Conservation (phyloP, 2,888 invertebrate genomes). For the Ormia ochracea region DNA sequence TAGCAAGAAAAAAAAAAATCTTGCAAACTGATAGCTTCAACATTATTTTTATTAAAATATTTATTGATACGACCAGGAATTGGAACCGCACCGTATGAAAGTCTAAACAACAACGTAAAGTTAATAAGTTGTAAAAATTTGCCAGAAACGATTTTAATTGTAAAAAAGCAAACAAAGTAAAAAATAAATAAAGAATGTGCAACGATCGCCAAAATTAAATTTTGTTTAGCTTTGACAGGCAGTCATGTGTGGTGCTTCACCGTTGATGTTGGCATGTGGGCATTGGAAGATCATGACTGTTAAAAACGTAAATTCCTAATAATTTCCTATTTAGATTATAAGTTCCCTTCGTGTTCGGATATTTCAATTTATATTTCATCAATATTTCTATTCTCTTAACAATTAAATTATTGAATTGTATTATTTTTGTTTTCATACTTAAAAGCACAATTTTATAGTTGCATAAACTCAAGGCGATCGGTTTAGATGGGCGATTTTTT, state of each 20-base stretch:
- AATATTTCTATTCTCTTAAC: slow-evolving; percentile 36
- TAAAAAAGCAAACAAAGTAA: slow-evolving; percentile 5
- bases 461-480: not conserved
- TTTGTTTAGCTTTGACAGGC: not conserved
- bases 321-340: not conserved
- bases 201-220: slow-evolving; percentile 38
- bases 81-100: slow-evolving; percentile 11
- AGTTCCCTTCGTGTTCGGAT: not conserved
- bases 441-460: slow-evolving; percentile 29
- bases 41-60: not conserved
- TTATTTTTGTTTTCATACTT: slow-evolving; percentile 34
- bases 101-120: slow-evolving; percentile 20
- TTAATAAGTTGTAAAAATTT: slow-evolving; percentile 47
- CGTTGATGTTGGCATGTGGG: not conserved
- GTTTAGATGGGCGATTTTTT: slow-evolving; percentile 78
- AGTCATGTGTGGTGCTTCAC: not conserved
- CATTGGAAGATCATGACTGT: not conserved
- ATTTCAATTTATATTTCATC: slow-evolving; percentile 3
- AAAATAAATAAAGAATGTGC: slow-evolving; percentile 9
- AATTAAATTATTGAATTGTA: slow-evolving; percentile 32
- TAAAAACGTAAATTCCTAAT: not conserved
- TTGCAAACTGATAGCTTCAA: not conserved
- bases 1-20: no score
- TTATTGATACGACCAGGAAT: slow-evolving; percentile 1
- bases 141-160: slow-evolving; percentile 46